Conservation (phyloP, 2,888 invertebrate species). For the Brachycybe producta region DNA sequence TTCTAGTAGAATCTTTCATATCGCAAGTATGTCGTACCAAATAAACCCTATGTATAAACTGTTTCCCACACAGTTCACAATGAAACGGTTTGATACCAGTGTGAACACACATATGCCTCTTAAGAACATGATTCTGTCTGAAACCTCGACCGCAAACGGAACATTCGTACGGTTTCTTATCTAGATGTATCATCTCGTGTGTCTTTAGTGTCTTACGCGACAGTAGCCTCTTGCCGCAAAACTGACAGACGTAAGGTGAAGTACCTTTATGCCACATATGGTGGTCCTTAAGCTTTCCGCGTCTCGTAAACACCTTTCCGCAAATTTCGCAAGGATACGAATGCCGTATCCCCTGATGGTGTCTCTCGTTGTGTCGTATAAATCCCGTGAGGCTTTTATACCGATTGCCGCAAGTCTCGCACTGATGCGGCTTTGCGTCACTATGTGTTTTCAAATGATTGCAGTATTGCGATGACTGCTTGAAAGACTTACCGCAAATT, state of each 20-base stretch:
- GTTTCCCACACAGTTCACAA: slow-evolving; percentile 14
- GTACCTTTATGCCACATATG: neutral
- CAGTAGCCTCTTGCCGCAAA: slow-evolving; percentile 11
- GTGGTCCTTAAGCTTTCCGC: slow-evolving; percentile 6
- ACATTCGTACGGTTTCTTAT: slow-evolving; percentile 24
- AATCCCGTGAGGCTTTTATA: neutral
- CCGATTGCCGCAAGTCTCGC: slow-evolving; percentile 9
- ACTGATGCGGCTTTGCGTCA: neutral
- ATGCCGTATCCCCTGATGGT: slow-evolving; percentile 4
- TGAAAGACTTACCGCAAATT: slow-evolving; percentile 5
- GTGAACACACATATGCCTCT: slow-evolving; percentile 27
- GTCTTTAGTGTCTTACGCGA: neutral
- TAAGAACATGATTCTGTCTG: slow-evolving; percentile 34
- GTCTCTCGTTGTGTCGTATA: neutral
- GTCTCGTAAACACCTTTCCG: slow-evolving; percentile 2
- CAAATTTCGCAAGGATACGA: neutral
- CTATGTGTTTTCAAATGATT: slow-evolving; percentile 6
- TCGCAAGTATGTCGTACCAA: slow-evolving; percentile 22
- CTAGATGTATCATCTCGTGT: slow-evolving; percentile 8
- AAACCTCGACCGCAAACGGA: slow-evolving; percentile 31
- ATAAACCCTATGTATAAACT: slow-evolving; percentile 19
- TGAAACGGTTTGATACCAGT: slow-evolving; percentile 13
- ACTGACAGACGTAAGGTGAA: slow-evolving; percentile 5
- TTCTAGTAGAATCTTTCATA: too few relatives aligned
- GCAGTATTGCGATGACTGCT: neutral